Evolutionary conservation across 2,113 vertebrate species (phyloP), one percentile per base, ranked within the genome.

Genomic region (Ursus arctos): DNA sequence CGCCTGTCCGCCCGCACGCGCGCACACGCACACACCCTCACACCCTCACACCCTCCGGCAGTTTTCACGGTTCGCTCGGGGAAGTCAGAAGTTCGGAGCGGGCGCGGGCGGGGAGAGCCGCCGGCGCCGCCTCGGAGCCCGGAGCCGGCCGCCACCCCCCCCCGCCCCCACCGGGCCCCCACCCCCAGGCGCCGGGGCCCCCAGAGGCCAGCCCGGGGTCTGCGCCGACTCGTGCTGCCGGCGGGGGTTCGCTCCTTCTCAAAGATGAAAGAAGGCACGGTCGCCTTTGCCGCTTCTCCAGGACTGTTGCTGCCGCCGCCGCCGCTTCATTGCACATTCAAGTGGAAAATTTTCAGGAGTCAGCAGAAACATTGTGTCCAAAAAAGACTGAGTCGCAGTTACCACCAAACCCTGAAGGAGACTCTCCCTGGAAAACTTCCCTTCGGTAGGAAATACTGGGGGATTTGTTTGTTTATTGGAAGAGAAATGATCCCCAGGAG

Each of bases 331-430:
- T 99, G 99, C 99, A 99, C 99, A 98, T 99, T 99, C 99, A 99
- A 98, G 98, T 98, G 99, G 99, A 99, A 99, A 99, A 98, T 99
- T 99, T 99, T 99, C 99, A 98, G 99, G 99, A 99, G 99, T 99
- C 98, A 98, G 99, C 99, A 99, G 99, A 99, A 99, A 99, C 98
- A 94, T 98, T 98, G 99, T 98, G 98, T 99, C 99, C 98, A 98
- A 99, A 99, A 99, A 99, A 99, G 99, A 99, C 99, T 99, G 99
- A 99, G 99, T 99, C 99, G 99, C 99, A 99, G 98, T 99, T 97
- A 97, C 99, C 97, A 98, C 98, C 98, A 97, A 99, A 97, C 96
- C 98, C 95, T 69, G 97, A 98, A 98, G 98, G 98, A 98, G 99
- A 96, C 98, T 99, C 97, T 99, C 98, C 98, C 98, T 98, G 98